Base-by-base conservation (phyloP, 2,113 vertebrate species). In the Sardina pilchardus region DNA sequence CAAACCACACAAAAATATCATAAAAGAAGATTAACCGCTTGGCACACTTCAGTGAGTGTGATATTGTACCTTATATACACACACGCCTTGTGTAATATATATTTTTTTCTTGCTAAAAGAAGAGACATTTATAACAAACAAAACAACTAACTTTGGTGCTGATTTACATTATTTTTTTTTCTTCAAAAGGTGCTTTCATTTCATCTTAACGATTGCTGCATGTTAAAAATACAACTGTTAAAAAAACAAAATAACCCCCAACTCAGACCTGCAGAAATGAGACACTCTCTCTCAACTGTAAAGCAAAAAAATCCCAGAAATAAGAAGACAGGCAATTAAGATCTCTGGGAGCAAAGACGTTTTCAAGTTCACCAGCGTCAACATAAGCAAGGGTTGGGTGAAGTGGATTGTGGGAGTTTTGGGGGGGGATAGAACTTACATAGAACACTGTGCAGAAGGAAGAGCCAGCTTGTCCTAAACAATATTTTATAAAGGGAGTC, bases 1-100 rank as follows among this genome's bases (percentile, higher is more conserved):
- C 75, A 34, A 45, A 84, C 36, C 24, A 83, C 84, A 16, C 45
- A 26, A 85, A 0, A 82, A 59, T 42, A 90, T 50, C 59, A 71
- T 81, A 59, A 92, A 92, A 50, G 16, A 82, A 88, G 84, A 83
- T 86, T 84, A 92, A 86, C 45, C 10, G 81, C 12, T 88, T 44
- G 78, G 88, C 92, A 93, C 91, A 91, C 85, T 4, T 86, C 71
- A 88, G 83, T 86, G 81, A 85, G 83, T 89, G 89, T 89, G 88
- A 89, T 80, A 84, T 86, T 89, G 93, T 94, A 95, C 92, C 94
- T 90, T 94, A 93, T 94, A 94, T 87, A 89, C 92, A 94, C 89
- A 93, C 86, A 90, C 86, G 63, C 34, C 34, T 17, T 71, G 78
- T 67, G 86, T 86, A 81, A 89, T 90, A 88, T 88, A 88, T 85